phyloP scores from a whole-genome alignment of 1,140 invertebrate genomes.

The Drosophila albomicans region DNA sequence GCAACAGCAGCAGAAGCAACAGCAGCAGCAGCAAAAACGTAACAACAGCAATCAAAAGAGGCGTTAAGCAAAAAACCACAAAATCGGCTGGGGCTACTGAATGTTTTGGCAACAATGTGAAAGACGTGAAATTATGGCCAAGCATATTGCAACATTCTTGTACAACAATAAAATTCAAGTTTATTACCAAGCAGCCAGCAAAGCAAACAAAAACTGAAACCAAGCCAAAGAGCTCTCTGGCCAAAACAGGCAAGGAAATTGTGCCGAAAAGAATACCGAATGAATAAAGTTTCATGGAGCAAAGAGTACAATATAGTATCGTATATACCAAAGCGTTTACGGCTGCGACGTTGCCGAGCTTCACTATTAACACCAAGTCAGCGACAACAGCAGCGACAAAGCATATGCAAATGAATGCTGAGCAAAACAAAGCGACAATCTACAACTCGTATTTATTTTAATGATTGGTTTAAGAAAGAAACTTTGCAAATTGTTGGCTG shows the following conservation, averaged over 20 bases:
- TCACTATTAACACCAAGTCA: background rate
- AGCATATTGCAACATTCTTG: constrained; percentile 84
- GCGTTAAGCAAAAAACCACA: constrained; percentile 60
- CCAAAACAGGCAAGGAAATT: constrained; percentile 30
- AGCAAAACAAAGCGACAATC: too few relatives aligned
- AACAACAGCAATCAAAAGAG: constrained; percentile 50
- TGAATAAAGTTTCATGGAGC: constrained; percentile 39
- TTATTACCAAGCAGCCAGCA: constrained; percentile 62
- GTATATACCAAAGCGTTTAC: constrained; percentile 18
- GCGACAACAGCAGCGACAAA: background rate
- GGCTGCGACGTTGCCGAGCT: constrained; percentile 18
- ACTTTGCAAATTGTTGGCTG: too few relatives aligned
- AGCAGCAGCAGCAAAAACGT: background rate
- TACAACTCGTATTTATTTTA: too few relatives aligned
- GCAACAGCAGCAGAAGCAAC: background rate
- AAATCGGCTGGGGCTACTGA: constrained; percentile 51
- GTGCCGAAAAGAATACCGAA: constrained; percentile 39
- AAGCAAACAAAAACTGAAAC: constrained; percentile 36
- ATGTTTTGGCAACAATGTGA: constrained; percentile 69
- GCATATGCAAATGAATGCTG: too few relatives aligned
- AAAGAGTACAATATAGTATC: constrained; percentile 24
- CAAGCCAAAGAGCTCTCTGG: constrained; percentile 32
- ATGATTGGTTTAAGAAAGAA: too few relatives aligned
- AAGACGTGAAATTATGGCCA: constrained; percentile 73
- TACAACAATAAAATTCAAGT: constrained; percentile 80